These are phyloP conservation scores for Hirtodrosophila trivittata DNA, from an alignment of 2,888 invertebrate species.

Conservation along the genomic window DNA sequence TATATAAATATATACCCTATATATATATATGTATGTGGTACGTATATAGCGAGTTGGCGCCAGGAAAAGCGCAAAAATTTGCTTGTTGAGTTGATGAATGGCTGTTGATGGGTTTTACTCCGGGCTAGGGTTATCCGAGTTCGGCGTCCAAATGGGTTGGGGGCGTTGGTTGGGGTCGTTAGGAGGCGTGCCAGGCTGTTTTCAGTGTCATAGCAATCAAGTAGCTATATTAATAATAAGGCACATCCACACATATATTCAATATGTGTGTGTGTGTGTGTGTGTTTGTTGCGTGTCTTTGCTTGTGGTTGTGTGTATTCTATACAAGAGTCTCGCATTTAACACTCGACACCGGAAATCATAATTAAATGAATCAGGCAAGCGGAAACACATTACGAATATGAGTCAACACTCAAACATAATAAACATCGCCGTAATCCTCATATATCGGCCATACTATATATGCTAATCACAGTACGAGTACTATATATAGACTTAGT, in stretches of 20 bases:
- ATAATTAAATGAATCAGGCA: conserved; percentile 73
- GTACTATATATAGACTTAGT: too few relatives aligned
- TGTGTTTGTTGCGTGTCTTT: conserved; percentile 7
- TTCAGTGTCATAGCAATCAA: conserved; percentile 54
- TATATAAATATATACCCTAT: conserved; percentile 2
- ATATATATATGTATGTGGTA: conserved; percentile 7
- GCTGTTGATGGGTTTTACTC: conserved; percentile 49
- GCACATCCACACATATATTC: conserved; percentile 10
- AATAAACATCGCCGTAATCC: neutral
- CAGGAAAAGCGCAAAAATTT: conserved; percentile 51
- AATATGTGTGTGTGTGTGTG: too few relatives aligned
- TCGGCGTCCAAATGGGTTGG: too few relatives aligned
- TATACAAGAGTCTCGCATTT: conserved; percentile 13
- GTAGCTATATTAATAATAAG: conserved; percentile 49
- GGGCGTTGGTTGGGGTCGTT: too few relatives aligned
- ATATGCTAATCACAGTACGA: neutral
- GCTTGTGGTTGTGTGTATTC: conserved; percentile 1
- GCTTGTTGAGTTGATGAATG: conserved; percentile 67
- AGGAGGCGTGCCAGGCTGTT: conserved; percentile 32
- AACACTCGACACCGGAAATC: conserved; percentile 58
- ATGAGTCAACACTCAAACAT: conserved; percentile 10
- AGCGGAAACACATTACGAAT: conserved; percentile 54
- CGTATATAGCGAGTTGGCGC: neutral
- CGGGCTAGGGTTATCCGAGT: conserved; percentile 6
- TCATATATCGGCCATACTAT: neutral